phyloP scores from a whole-genome alignment of 2,888 invertebrate genomes.

The Polydrusus cervinus region DNA sequence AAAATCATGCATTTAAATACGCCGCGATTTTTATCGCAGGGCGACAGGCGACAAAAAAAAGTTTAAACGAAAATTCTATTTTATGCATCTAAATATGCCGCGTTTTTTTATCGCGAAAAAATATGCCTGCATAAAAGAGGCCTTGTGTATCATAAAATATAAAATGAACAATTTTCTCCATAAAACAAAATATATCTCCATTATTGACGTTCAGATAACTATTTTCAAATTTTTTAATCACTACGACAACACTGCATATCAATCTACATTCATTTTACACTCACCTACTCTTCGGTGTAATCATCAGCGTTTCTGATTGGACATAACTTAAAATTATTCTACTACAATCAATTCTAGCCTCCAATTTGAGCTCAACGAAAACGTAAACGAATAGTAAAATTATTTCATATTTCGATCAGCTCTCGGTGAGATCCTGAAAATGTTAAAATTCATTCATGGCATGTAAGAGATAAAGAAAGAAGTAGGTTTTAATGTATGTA shows the following conservation, averaged over 20 bases:
- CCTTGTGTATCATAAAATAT: no score
- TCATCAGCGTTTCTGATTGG: not conserved
- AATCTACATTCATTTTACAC: not conserved
- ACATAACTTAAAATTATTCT: not conserved
- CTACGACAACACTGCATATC: not conserved
- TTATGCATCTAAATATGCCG: no score
- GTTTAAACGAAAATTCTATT: no score
- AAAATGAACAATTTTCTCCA: not conserved
- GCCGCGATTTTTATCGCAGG: no score
- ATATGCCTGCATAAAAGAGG: no score
- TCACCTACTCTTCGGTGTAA: not conserved
- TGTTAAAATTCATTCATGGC: not conserved
- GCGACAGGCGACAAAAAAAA: no score
- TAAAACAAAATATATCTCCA: no score
- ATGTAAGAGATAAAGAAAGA: conserved; percentile 9
- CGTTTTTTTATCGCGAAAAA: no score
- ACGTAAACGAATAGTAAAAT: not conserved
- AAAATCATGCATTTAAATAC: no score
- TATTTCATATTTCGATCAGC: not conserved
- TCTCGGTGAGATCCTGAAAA: not conserved
- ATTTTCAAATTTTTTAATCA: not conserved
- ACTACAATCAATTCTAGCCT: not conserved
- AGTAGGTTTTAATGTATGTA: no score
- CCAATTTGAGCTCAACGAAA: not conserved
- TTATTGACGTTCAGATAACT: no score